Evolutionary conservation across 2,797 vertebrate species (phyloP).

Genomic region (Zenarchopterus dispar): DNA sequence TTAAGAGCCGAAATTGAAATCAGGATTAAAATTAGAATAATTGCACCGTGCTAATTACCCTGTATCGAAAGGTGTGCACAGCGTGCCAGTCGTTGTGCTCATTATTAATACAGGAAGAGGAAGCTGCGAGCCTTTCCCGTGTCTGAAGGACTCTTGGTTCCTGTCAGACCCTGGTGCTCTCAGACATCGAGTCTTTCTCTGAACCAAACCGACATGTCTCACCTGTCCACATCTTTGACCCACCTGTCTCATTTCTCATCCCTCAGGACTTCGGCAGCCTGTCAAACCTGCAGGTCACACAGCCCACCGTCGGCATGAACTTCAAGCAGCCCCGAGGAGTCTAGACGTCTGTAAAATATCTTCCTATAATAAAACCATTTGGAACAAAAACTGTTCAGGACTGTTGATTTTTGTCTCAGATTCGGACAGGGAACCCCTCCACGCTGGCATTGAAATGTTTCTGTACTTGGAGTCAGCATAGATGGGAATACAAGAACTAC

Average conservation of each 20-base stretch:
- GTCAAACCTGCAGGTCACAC: slow-evolving; percentile 96
- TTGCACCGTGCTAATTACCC: neutral
- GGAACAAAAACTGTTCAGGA: slow-evolving; percentile 47
- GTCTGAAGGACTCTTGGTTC: slow-evolving; percentile 74
- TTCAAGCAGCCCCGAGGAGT: slow-evolving; percentile 96
- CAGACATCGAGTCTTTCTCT: slow-evolving; percentile 35
- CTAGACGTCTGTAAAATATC: slow-evolving; percentile 78
- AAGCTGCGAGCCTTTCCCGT: slow-evolving; percentile 78
- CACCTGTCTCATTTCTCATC: neutral
- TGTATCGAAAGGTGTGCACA: slow-evolving; percentile 67
- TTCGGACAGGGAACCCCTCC: neutral
- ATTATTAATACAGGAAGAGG: slow-evolving; percentile 70
- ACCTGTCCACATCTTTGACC: neutral
- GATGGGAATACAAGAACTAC: too few species aligned
- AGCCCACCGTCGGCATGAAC: slow-evolving; percentile 96
- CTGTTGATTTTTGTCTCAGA: slow-evolving; percentile 25
- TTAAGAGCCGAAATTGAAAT: too few species aligned
- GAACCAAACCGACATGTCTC: too few species aligned
- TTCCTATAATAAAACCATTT: slow-evolving; percentile 84
- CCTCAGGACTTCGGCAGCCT: slow-evolving; percentile 93
- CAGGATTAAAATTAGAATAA: too few species aligned
- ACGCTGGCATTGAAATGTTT: neutral
- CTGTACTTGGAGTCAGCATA: neutral
- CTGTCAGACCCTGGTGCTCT: slow-evolving; percentile 80
- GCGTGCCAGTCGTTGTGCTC: slow-evolving; percentile 37